Base-by-base conservation (phyloP, 2,888 invertebrate species). In the Trichopria drosophilae region DNA sequence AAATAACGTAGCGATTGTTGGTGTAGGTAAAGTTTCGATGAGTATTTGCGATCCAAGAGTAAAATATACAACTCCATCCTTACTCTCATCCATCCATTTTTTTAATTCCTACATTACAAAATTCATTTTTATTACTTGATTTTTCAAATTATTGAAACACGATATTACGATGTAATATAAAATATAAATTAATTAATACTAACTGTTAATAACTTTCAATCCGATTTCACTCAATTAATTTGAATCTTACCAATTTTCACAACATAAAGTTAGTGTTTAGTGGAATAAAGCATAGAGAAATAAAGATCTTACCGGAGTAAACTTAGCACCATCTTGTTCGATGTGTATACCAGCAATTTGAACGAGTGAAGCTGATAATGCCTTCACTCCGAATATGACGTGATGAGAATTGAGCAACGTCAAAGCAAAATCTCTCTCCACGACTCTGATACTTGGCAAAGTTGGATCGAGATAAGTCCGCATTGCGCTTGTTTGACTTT, bases 311-410 rank as follows among this genome's bases (percentile, higher is more conserved):
- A 63, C 64, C 13, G 51, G 29, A 1, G 58, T 36, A 7, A 66
- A 52, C 34, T 57, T 13, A 1, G 60, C 9, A 1, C 51, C 46
- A 4, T 62, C 52, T 7, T 59, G 67, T 40, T 75, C 73, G 29
- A 81, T 75, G 53, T 81, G 82, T 42, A 81, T 64, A 36, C 81
- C 82, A 13, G 79, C 82, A 6, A 81, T 77, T 18, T 80, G 76
- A 6, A 82, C 67, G 55, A 81, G 69, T 3, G 73, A 75, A 1
- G 77, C 72, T 2, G 77, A 71, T 0, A 71, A 64, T 6, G 81
- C 79, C 37, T 77, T 72, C 4, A 78, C 62, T 3, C 76, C 76
- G 23, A 77, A 75, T 24, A 81, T 56, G 3, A 76, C 75, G 26
- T 75, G 71, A 66, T 81, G 78, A 39, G 78, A 76, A 63, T 82